Conservation (phyloP, 2,888 invertebrate genomes). For the Myathropa florea region DNA sequence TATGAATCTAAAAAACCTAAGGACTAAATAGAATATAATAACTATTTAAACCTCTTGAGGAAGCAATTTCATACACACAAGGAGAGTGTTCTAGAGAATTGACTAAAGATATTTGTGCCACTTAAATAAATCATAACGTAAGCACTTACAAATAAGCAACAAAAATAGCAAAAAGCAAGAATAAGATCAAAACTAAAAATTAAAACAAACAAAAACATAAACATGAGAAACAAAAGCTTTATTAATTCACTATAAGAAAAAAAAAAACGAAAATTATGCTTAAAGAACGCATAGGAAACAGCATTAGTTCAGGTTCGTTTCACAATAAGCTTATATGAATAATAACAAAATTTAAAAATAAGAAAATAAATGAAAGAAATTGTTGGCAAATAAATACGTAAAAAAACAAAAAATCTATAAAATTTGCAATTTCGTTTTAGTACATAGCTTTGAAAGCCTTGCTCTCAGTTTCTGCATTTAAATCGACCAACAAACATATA, state of each 20-base stretch:
- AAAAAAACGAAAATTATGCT: constrained; percentile 13
- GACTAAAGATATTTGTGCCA: too few relatives aligned
- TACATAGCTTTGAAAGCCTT: constrained; percentile 24
- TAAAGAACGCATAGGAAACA: constrained; percentile 8
- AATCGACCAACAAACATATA: constrained; percentile 62
- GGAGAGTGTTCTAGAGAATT: too few relatives aligned
- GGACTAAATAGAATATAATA: too few relatives aligned
- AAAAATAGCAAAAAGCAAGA: neutral
- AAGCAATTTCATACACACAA: too few relatives aligned
- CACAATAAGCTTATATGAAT: constrained; percentile 25
- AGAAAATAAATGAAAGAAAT: constrained; percentile 23
- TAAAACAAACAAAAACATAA: constrained; percentile 42
- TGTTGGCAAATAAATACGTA: constrained; percentile 32
- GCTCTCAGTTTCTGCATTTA: constrained; percentile 11
- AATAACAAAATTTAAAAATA: constrained; percentile 33
- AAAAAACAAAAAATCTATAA: constrained; percentile 36
- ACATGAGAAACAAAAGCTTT: constrained; percentile 68
- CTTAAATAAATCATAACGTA: too few relatives aligned
- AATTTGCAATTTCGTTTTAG: constrained; percentile 14
- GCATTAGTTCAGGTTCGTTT: constrained; percentile 13
- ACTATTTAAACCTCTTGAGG: too few relatives aligned
- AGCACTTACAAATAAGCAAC: neutral
- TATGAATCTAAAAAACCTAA: too few relatives aligned
- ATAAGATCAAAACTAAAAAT: neutral
- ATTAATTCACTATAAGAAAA: constrained; percentile 59